Evolutionary conservation across 1,140 invertebrate genomes (phyloP).

Genomic region (Thalassaphorura encarpata): DNA sequence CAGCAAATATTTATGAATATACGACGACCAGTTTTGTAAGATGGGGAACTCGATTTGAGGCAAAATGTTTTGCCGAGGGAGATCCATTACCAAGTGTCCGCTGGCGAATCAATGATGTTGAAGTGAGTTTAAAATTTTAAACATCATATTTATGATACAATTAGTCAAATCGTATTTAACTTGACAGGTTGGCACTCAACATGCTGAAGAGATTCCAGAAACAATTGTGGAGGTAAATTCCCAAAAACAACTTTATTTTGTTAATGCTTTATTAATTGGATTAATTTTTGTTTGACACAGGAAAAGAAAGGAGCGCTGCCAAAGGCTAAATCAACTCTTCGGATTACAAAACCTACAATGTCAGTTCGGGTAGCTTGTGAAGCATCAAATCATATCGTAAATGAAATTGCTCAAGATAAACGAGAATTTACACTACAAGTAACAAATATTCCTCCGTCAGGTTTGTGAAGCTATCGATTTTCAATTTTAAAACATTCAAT

Average conservation of each 20-base stretch:
- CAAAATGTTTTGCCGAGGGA: slow-evolving; percentile 26
- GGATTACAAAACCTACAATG: slow-evolving; percentile 25
- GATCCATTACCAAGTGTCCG: slow-evolving; percentile 28
- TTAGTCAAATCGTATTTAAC: neutral
- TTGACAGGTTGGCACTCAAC: slow-evolving; percentile 24
- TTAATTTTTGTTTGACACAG: neutral
- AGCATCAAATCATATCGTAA: slow-evolving; percentile 14
- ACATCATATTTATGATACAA: no score
- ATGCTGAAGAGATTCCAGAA: slow-evolving; percentile 24
- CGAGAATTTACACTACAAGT: slow-evolving; percentile 25
- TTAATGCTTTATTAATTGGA: neutral
- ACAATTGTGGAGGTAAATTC: slow-evolving; percentile 22
- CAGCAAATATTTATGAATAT: slow-evolving; percentile 22
- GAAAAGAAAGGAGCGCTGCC: slow-evolving; percentile 20
- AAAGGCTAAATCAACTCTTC: slow-evolving; percentile 23
- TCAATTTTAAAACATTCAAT: neutral
- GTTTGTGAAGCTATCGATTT: no score
- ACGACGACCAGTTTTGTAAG: slow-evolving; percentile 26
- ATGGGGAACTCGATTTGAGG: slow-evolving; percentile 29
- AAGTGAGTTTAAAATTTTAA: slow-evolving; percentile 14
- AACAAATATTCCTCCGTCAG: slow-evolving; percentile 28
- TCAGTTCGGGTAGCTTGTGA: slow-evolving; percentile 22
- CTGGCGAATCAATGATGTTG: slow-evolving; percentile 25
- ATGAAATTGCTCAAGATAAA: neutral
- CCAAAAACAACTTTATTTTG: neutral